phyloP scores from a whole-genome alignment of 1,140 invertebrate genomes.

The Drosophila bocki region DNA sequence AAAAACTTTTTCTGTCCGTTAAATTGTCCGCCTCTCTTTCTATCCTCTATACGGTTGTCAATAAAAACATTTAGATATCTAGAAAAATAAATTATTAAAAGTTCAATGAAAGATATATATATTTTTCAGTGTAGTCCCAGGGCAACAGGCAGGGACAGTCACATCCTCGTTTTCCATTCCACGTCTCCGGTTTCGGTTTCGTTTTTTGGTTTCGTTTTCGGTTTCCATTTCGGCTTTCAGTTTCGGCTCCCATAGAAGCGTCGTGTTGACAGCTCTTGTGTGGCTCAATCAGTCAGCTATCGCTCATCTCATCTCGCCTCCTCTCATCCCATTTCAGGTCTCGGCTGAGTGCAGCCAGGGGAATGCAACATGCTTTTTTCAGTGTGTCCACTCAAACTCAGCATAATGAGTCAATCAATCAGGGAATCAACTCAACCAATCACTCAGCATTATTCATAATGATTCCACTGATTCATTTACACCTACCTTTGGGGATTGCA shows the following conservation, averaged over 20 bases:
- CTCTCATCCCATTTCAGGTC: background rate
- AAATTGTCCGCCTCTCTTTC: no score
- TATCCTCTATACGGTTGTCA: no score
- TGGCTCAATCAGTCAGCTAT: slow-evolving; percentile 40
- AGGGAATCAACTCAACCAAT: slow-evolving; percentile 3
- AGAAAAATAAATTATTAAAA: no score
- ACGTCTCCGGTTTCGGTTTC: slow-evolving; percentile 10
- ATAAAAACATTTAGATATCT: no score
- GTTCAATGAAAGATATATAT: background rate
- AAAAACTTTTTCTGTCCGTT: no score
- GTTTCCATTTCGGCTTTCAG: slow-evolving; percentile 34
- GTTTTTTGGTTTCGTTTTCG: slow-evolving; percentile 28
- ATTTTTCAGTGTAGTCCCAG: slow-evolving; percentile 4
- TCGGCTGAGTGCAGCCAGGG: background rate
- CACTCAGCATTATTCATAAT: slow-evolving; percentile 3
- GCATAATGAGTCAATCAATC: slow-evolving; percentile 38
- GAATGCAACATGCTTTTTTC: slow-evolving; percentile 7
- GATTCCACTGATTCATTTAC: background rate
- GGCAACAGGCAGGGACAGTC: slow-evolving; percentile 11
- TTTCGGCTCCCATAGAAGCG: slow-evolving; percentile 45
- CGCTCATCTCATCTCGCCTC: background rate
- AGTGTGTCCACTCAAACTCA: slow-evolving; percentile 3
- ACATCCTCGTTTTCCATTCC: slow-evolving; percentile 21
- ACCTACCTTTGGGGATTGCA: background rate
- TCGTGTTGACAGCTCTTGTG: slow-evolving; percentile 67